Conservation (phyloP, 2,888 invertebrate genomes). For the Nephrotoma appendiculata region DNA sequence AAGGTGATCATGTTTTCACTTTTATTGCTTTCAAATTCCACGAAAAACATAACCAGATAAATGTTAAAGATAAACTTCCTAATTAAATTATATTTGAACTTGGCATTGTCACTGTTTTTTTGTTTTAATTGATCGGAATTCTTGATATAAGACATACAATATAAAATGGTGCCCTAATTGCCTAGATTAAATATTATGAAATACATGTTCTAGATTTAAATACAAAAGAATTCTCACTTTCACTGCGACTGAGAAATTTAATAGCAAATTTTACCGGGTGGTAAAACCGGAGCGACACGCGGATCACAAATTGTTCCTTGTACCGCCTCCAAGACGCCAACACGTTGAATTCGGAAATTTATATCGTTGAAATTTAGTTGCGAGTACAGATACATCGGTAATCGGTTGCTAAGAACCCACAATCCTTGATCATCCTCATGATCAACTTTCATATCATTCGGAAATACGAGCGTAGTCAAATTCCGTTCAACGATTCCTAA, state of each 20-base stretch:
- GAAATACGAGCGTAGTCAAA: slow-evolving; percentile 53
- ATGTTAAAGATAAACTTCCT: neutral
- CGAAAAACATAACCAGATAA: neutral
- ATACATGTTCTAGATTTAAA: neutral
- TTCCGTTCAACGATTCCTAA: slow-evolving; percentile 47
- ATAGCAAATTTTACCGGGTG: neutral
- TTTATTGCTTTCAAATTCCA: neutral
- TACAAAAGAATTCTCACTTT: neutral
- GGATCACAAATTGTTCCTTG: slow-evolving; percentile 58
- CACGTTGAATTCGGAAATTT: slow-evolving; percentile 61
- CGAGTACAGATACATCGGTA: slow-evolving; percentile 58
- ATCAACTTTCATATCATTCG: slow-evolving; percentile 68
- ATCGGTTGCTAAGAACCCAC: slow-evolving; percentile 62
- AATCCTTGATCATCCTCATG: slow-evolving; percentile 46
- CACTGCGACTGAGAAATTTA: neutral
- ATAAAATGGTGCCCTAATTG: neutral
- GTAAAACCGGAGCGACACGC: slow-evolving; percentile 15
- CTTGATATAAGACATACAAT: too few relatives aligned
- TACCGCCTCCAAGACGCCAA: slow-evolving; percentile 46
- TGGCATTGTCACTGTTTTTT: neutral
- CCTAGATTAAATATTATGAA: neutral
- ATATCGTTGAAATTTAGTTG: slow-evolving; percentile 45
- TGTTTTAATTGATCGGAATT: too few relatives aligned
- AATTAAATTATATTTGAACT: neutral
- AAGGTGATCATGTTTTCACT: neutral